These are phyloP conservation scores for Echiichthys vipera DNA, from an alignment of 2,797 vertebrate species.

Conservation along the genomic window DNA sequence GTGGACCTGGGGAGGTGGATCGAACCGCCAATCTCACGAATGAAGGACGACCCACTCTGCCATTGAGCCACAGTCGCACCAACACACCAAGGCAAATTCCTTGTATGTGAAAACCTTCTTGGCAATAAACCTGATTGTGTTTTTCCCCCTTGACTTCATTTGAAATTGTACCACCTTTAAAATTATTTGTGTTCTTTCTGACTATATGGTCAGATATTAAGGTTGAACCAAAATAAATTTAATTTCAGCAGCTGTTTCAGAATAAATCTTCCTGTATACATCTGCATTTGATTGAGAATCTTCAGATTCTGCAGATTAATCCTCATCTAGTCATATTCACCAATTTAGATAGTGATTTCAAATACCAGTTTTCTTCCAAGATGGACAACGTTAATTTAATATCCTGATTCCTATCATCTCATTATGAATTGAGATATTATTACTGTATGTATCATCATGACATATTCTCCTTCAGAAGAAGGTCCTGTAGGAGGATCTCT, in stretches of 20 bases:
- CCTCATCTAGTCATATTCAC: background rate
- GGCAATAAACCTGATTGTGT: too few species aligned
- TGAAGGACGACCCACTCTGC: too few species aligned
- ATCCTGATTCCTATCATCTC: conserved; percentile 1
- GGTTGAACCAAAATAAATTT: background rate
- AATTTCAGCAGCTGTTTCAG: background rate
- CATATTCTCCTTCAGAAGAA: background rate
- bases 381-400: background rate
- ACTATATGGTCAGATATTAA: background rate
- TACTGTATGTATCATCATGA: conserved; percentile 8
- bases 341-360: background rate
- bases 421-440: background rate
- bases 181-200: background rate
- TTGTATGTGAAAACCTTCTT: too few species aligned
- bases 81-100: too few species aligned
- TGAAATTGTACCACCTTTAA: background rate
- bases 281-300: background rate
- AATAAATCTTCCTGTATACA: background rate
- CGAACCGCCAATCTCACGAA: too few species aligned
- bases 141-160: background rate
- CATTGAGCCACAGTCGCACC: too few species aligned
- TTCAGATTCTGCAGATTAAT: too few species aligned
- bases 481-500: background rate
- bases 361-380: background rate
- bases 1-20: too few species aligned